Percentiles rank a stretch among this genome's conserved stretches.
These are phyloP conservation scores for Ceraclea dissimilis DNA, from an alignment of 2,888 invertebrate species.

Conservation along the genomic window DNA sequence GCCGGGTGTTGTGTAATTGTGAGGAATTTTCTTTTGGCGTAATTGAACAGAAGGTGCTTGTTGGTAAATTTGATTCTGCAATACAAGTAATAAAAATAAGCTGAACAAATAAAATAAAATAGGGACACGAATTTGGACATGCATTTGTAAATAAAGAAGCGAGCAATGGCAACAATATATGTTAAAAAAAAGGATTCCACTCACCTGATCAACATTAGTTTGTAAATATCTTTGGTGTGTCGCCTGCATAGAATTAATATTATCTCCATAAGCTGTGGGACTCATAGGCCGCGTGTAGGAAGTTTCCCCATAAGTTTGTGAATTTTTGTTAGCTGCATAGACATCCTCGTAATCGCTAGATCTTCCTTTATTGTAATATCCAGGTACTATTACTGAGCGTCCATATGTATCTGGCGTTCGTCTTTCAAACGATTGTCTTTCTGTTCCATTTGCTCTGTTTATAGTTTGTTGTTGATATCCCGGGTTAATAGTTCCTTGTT, in stretches of 20 bases:
- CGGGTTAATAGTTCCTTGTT: neutral
- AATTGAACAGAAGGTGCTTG: slow-evolving; percentile 24
- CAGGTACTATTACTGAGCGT: slow-evolving; percentile 48
- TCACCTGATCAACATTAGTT: slow-evolving; percentile 32
- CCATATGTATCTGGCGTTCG: slow-evolving; percentile 80
- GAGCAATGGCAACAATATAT: neutral
- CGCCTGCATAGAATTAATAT: slow-evolving; percentile 35
- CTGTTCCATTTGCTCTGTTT: slow-evolving; percentile 30
- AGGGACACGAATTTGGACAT: too few species aligned
- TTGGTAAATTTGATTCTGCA: slow-evolving; percentile 36
- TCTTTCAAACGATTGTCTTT: slow-evolving; percentile 51
- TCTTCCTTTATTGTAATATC: slow-evolving; percentile 37
- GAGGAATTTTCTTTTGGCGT: slow-evolving; percentile 37
- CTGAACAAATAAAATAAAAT: neutral
- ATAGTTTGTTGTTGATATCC: slow-evolving; percentile 6
- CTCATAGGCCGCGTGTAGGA: slow-evolving; percentile 56
- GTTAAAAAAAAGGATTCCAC: neutral
- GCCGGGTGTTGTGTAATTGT: slow-evolving; percentile 48
- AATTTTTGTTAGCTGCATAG: slow-evolving; percentile 44
- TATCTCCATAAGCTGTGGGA: slow-evolving; percentile 43
- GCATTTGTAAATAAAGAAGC: too few species aligned
- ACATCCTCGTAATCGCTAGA: slow-evolving; percentile 73
- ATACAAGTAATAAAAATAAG: slow-evolving; percentile 19
- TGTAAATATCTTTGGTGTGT: slow-evolving; percentile 36
- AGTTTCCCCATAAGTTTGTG: slow-evolving; percentile 33